Base-by-base conservation (phyloP, 2,113 vertebrate genomes). In the Myanophis thanlyinensis region DNA sequence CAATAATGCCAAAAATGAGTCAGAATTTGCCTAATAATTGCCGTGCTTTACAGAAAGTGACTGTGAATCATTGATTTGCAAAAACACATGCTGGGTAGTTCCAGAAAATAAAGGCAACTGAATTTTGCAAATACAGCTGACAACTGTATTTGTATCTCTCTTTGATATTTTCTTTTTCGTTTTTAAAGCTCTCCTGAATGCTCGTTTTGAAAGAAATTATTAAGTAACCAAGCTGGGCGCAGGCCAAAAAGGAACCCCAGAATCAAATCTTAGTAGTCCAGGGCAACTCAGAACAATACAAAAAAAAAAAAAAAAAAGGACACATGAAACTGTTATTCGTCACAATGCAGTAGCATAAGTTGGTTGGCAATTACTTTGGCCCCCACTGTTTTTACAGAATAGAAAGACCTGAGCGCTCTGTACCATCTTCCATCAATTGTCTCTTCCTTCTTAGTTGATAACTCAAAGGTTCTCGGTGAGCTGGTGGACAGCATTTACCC, bases 11-110 rank as follows among this genome's bases (percentile, higher is more conserved):
- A 93, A 94, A 90, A 90, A 95, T 94, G 94, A 97, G 90, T 97
- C 96, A 96, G 84, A 95, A 93, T 95, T 93, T 97, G 95, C 95
- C 94, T 94, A 96, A 95, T 95, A 96, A 95, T 95, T 95, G 92
- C 89, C 91, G 92, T 90, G 90, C 95, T 96, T 97, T 92, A 95
- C 93, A 97, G 91, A 94, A 95, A 96, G 94, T 4, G 23, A 89
- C 84, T 92, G 67, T 96, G 95, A 96, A 89, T 95, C 94, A 96
- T 92, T 1, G 67, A 91, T 94, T 95, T 92, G 90, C 92, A 96
- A 94, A 80, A 93, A 96, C 90, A 93, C 51, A 80, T 27, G 92
- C 53, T 87, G 56, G 91, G 89, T 92, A 3, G 88, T 93, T 30
- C 47, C 87, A 97, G 90, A 96, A 92, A 94, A 91, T 2, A 0